Evolutionary conservation across 2,888 invertebrate species (phyloP).

Genomic region (Thymelicus sylvestris): DNA sequence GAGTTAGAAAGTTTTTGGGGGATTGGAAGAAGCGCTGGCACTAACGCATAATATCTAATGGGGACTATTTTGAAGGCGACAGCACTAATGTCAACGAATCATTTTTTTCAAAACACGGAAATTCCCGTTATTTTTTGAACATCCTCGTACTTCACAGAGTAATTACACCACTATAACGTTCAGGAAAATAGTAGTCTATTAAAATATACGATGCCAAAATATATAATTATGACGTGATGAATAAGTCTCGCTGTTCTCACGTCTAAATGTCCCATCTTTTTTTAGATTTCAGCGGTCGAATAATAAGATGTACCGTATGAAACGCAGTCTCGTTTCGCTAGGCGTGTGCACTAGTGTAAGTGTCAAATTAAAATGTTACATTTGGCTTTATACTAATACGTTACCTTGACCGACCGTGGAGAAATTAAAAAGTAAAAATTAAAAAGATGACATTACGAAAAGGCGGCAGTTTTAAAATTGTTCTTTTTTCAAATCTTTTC

Average conservation of each 20-base stretch:
- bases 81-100: too few species aligned
- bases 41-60: too few species aligned
- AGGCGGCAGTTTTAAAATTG: slow-evolving; percentile 11
- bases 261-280: slow-evolving; percentile 74
- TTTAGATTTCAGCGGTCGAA: slow-evolving; percentile 78
- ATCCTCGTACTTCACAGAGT: background rate
- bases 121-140: too few species aligned
- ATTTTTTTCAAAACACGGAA: too few species aligned
- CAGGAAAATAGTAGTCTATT: slow-evolving; percentile 19
- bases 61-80: too few species aligned
- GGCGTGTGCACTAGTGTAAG: slow-evolving; percentile 81
- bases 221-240: slow-evolving; percentile 32
- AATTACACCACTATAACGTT: slow-evolving; percentile 11
- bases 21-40: too few species aligned
- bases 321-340: slow-evolving; percentile 71
- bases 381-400: slow-evolving; percentile 31
- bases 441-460: slow-evolving; percentile 11
- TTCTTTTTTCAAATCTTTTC: background rate
- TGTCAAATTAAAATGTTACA: slow-evolving; percentile 49
- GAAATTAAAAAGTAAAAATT: slow-evolving; percentile 23
- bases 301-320: slow-evolving; percentile 59
- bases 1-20: too few species aligned
- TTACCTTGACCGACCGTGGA: background rate
- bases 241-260: slow-evolving; percentile 47
- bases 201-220: slow-evolving; percentile 26